Base-by-base conservation (phyloP, 1,140 invertebrate genomes). In the Chironomus striatipennis region DNA sequence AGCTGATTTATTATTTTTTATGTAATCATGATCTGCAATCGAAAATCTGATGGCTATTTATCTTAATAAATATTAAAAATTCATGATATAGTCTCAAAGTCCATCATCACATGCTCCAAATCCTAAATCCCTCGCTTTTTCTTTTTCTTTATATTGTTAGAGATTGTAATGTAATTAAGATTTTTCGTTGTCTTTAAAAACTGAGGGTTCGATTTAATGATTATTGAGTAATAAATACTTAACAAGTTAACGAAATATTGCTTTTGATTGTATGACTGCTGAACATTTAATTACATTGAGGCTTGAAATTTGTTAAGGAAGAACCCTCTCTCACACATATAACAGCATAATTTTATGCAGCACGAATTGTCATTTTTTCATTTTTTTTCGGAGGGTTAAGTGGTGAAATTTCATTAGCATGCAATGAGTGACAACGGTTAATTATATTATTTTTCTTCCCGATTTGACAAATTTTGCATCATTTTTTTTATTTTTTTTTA, bases 41-140 rank as follows among this genome's bases (percentile, higher is more conserved):
- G 65, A 18, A 70, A 70, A 70, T 70, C 65, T 70, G 65, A 18
- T 70, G 65, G 65, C 17, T 21, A 70, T 70, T 70, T 70, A 17
- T 70, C 65, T 70, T 70, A 15, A 70, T 70, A 70, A 70, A 70
- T 17, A 70, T 70, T 70, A 70, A 70, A 70, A 20, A 70, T 70
- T 18, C 65, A 70, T 70, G 18, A 70, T 15, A 70, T 57, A 17
- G 15, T 10, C 65, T 20, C 20, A 70, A 18, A 18, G 65, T 70
- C 65, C 65, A 70, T 70, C 65, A 70, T 70, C 65, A 70, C 65
- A 70, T 7, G 65, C n/a, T 18, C 20, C 9, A 70, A 70, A 70
- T 18, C n/a, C 6, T 18, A 70, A 70, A 20, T 70, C 17, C 65
- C 65, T 70, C 18, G 20, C 65, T 5, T 34, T 34, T 34, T 70